Evolutionary conservation across 2,888 invertebrate species (phyloP), one percentile per base, ranked within the genome.

Genomic region (Chaitophorus viminalis): DNA sequence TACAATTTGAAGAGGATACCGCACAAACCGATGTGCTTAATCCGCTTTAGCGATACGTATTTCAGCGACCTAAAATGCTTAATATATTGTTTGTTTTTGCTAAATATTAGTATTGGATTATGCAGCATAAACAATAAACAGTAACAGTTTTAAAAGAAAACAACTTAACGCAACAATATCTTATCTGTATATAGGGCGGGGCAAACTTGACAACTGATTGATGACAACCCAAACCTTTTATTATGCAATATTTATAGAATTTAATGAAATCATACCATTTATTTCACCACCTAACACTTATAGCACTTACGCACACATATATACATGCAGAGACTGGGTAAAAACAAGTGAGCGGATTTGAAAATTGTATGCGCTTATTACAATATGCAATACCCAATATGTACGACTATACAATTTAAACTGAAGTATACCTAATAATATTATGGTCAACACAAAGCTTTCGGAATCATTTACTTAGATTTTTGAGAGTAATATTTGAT

Each of bases 181-280:
- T 86, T 86, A 86, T 86, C 86, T 86, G 54, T 14, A 21, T 14
- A 21, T 9, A 36, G 25, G 85, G 86, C 78, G 79, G 72, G 29
- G 86, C 79, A 25, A 60, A 86, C 78, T 68, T 72, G 86, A 86
- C 86, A 86, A 86, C 86, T 86, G 78, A 86, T 86, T 86, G 78
- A 86, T 72, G 77, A 86, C 86, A 86, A 54, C 70, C 70, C 72
- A 70, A 86, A 79, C 78, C 36, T 68, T 82, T 85, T 77, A 29
- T 86, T 72, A 60, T 79, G 78, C 54, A 86, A 86, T 78, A 72
- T 72, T 70, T 77, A 86, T 86, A 78, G 72, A 86, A 72, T 60
- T 79, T 78, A 86, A 86, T 79, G 78, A 79, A 86, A 86, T 86
- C 86, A 72, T 85, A 77, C 68, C 76, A 33, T 77, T 77, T 77